Base-by-base conservation (phyloP, 1,140 invertebrate species). In the Lasioglossum baleicum region DNA sequence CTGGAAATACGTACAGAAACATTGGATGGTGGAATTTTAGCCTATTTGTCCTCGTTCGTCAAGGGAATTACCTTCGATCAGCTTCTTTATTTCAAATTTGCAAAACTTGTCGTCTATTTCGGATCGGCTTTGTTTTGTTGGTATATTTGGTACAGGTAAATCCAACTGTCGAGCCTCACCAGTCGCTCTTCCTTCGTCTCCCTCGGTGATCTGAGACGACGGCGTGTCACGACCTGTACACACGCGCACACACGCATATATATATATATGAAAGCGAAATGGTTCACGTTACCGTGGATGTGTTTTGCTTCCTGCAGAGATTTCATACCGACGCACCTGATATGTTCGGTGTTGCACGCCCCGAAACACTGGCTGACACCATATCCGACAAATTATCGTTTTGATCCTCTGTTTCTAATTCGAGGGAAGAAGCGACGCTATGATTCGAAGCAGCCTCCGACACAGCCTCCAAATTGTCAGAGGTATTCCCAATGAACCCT, bases 61-160 rank as follows among this genome's bases (percentile, higher is more conserved):
- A 31, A 35, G 35, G 10, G 68, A 71, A 67, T 22, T 86, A 94
- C 96, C 96, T 94, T 97, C 96, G 73, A 96, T 94, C 51, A 97
- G 92, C 88, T 97, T 97, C 91, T 97, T 98, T 51, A 99, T 98
- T 90, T 99, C 98, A 93, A 99, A 99, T 93, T 99, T 99, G 88
- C 98, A 99, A 95, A 99, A 99, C 92, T 99, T 98, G 81, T 99
- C 99, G 87, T 99, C 98, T 75, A 99, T 98, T 90, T 99, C 98
- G 77, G 96, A 97, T 10, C 96, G 94, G 40, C 95, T 96, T 90
- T 97, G 96, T 87, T 98, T 97, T n/a, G 95, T 94, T 3, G 95
- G 91, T 48, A 94, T 95, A 35, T 94, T 93, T 15, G 95, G 94
- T n/a, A 95, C 94, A 64, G 93, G 90, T 10, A 93, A 81, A 92